phyloP scores from a whole-genome alignment of 2,113 vertebrate species.

The Apeltes quadracus region DNA sequence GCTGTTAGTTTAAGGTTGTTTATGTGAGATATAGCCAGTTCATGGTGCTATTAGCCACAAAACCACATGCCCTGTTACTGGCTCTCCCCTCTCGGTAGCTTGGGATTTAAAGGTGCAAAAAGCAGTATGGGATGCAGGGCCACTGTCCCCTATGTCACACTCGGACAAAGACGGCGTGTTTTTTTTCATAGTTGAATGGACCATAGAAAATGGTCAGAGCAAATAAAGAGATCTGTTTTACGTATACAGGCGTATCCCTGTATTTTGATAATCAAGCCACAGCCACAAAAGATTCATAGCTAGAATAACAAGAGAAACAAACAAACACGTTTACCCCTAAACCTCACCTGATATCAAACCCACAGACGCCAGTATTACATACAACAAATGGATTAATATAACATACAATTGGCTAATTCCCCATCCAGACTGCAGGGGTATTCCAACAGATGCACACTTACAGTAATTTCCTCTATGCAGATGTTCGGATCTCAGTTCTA shows the following conservation, averaged over 20 bases:
- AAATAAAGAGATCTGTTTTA: background rate
- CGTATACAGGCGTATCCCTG: background rate
- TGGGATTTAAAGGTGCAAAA: slow-evolving; percentile 13
- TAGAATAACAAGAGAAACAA: background rate
- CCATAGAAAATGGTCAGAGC: too few relatives aligned
- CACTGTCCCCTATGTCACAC: background rate
- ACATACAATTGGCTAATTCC: background rate
- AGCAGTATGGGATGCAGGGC: background rate
- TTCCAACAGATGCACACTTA: background rate
- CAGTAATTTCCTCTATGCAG: background rate
- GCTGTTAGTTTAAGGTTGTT: slow-evolving; percentile 16
- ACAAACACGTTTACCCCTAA: background rate
- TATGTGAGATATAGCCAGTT: slow-evolving; percentile 23
- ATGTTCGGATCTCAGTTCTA: background rate
- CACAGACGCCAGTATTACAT: background rate
- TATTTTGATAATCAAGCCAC: background rate
- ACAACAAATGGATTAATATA: background rate
- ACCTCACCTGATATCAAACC: background rate
- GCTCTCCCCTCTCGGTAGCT: background rate
- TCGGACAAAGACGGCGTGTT: background rate
- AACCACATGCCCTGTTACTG: slow-evolving; percentile 8
- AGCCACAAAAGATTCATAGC: background rate
- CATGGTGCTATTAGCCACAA: slow-evolving; percentile 24
- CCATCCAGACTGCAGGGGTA: background rate
- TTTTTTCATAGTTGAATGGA: background rate